Evolutionary conservation across 2,888 invertebrate species (phyloP).

Genomic region (Cryptus viduatorius): DNA sequence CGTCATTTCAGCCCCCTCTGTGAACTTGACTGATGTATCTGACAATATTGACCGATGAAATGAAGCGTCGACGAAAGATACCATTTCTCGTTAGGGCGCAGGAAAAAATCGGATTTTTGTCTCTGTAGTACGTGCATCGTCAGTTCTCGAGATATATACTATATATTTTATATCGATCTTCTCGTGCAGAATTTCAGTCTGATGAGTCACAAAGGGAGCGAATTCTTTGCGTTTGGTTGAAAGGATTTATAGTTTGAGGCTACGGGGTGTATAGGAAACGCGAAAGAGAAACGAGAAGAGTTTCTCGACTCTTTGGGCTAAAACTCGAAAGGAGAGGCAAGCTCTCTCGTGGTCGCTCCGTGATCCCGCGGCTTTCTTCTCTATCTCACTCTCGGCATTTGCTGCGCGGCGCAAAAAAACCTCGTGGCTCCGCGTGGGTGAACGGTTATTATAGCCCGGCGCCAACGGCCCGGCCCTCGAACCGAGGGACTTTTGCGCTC

Average conservation of each 20-base stretch:
- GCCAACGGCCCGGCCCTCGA: slow-evolving; percentile 74
- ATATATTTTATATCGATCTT: slow-evolving; percentile 48
- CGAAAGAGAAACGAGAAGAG: slow-evolving; percentile 48
- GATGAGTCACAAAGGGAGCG: slow-evolving; percentile 54
- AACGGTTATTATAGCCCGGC: slow-evolving; percentile 82
- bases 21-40: slow-evolving; percentile 48
- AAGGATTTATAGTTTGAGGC: slow-evolving; percentile 55
- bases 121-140: neutral
- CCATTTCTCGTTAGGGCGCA: slow-evolving; percentile 12
- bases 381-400: neutral
- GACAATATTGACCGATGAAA: slow-evolving; percentile 54
- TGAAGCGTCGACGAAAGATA: slow-evolving; percentile 29
- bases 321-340: slow-evolving; percentile 37
- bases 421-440: slow-evolving; percentile 77
- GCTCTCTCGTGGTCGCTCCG: slow-evolving; percentile 10
- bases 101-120: slow-evolving; percentile 29
- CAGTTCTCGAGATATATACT: neutral
- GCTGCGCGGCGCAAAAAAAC: slow-evolving; percentile 54
- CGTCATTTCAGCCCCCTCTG: neutral
- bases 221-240: slow-evolving; percentile 21
- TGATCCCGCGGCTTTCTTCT: slow-evolving; percentile 13
- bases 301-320: slow-evolving; percentile 41
- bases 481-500: slow-evolving; percentile 64
- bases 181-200: slow-evolving; percentile 37
- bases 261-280: slow-evolving; percentile 13